These are phyloP conservation scores for Strongylocentrotus purpuratus DNA, from an alignment of 35 echinoderm and acorn worm species.

Conservation along the genomic window DNA sequence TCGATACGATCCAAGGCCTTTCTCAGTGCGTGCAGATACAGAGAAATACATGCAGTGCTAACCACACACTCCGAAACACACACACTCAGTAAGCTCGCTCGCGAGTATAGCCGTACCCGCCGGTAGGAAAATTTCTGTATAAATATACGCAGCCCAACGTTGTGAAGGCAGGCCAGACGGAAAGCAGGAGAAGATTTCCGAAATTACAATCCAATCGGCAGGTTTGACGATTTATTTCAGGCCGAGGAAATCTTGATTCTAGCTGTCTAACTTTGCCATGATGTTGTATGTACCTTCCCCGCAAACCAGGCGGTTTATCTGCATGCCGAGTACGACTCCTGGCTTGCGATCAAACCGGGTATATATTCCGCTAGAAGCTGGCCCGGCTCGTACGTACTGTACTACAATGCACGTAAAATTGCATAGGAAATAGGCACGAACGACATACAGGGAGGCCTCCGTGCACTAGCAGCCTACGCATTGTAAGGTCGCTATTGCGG, in stretches of 20 bases:
- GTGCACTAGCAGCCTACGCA: slow-evolving; percentile 45
- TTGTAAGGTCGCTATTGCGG: slow-evolving; percentile 41
- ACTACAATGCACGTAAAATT: too few relatives aligned
- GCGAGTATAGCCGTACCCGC: background rate
- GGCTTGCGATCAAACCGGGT: background rate
- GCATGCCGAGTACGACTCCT: background rate
- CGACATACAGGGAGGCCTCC: background rate
- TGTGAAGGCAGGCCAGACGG: slow-evolving; percentile 2
- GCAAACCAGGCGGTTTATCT: slow-evolving; percentile 22
- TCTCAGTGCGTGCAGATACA: background rate
- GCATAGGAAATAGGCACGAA: background rate
- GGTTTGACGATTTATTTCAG: background rate
- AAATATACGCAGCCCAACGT: background rate
- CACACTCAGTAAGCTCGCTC: background rate
- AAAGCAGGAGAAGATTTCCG: slow-evolving; percentile 18
- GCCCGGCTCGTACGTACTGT: too few relatives aligned
- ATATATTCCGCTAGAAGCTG: too few relatives aligned
- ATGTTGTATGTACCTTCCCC: background rate
- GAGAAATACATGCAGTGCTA: background rate
- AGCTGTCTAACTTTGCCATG: slow-evolving; percentile 35
- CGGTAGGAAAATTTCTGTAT: background rate
- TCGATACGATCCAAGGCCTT: background rate
- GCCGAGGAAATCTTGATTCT: background rate
- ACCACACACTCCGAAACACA: slow-evolving; percentile 30
- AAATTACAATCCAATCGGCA: slow-evolving; percentile 34